Evolutionary conservation across 2,797 vertebrate species (phyloP), one percentile per base, ranked within the genome.

Genomic region (Graptemys geographica): DNA sequence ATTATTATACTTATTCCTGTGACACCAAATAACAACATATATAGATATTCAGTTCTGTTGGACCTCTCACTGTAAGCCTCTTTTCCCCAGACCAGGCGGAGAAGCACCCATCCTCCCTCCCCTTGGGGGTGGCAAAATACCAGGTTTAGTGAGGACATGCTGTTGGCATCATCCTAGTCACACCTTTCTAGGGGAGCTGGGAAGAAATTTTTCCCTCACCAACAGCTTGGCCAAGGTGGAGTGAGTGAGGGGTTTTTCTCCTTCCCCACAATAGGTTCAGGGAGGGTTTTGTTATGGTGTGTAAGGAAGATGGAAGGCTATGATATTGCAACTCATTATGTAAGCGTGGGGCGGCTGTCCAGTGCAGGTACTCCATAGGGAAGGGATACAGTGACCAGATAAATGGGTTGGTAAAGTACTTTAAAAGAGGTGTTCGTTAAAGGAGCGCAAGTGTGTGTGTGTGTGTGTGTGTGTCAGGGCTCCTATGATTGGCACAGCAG

Each of bases 1-100:
- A 41, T 97, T 89, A 81, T 94, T 90, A 57, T 81, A 86, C 15
- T 93, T 88, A 49, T 94, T 96, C 78, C 44, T 96, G 81, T 91
- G 91, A 95, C 96, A 93, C 94, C 92, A 52, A 52, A 55, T 88
- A 87, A 84, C 56, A 94, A 59, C 11, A 69, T 87, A 72, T 65
- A 62, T 0, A 0, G 84, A 86, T 94, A 59, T 27, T 95, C 85
- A 76, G n/a, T 55, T 94, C 49, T 93, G 86, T 87, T 95, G 93
- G 79, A 53, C 10, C 78, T 91, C 25, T 57, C 23, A 27, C 25
- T 27, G 56, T 27, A 65, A 65, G 33, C 33, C 62, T 16, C 62
- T 5, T 65, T 65, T 65, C 31, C 16, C 57, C 13, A 59, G 28
- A 59, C 5, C 33, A n/a, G 62, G 62, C 8, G 8, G 62, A 33